Evolutionary conservation across 2,888 invertebrate genomes (phyloP), one percentile per base, ranked within the genome.

Genomic region (Vanessa cardui): DNA sequence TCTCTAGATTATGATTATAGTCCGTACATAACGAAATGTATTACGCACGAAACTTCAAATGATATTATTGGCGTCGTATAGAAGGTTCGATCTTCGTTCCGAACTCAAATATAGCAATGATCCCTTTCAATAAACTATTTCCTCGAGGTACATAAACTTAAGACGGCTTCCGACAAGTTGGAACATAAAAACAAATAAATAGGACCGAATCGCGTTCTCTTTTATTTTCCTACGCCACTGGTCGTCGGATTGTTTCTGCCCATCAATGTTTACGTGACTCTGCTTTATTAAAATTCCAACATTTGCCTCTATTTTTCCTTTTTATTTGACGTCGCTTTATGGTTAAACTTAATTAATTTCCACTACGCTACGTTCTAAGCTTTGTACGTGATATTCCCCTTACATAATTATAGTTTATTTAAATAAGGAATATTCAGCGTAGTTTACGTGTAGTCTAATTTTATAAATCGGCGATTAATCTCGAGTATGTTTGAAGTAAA

Each of bases 241-340:
- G 71, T 67, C 69, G 66, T 71, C 49, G 74, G 75, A 73, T 76
- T 76, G 76, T 70, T 73, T 69, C 72, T 69, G 64, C 71, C 84
- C 80, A 82, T 86, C 87, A 85, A 83, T 88, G 89, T 88, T 88
- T 89, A 89, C 89, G 89, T 87, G 89, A 87, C 84, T 81, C 76
- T 79, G 76, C 83, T 86, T 88, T 90, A 90, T 90, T 90, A 90
- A 90, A 90, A 90, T 89, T 87, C 87, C 80, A 80, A 77, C 82
- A 85, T 84, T 81, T 78, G 77, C 79, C 81, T 82, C 80, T 82
- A 85, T 81, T 79, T 80, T 79, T 80, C 79, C 77, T 79, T 76
- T 78, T 83, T 84, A 83, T 83, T 80, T 78, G 78, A 76, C 76
- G 73, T 74, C 72, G 77, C 76, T 74, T 74, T 76, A 81, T 78